These are phyloP conservation scores for Sylvia borin DNA, from an alignment of 2,797 vertebrate species.

Conservation along the genomic window DNA sequence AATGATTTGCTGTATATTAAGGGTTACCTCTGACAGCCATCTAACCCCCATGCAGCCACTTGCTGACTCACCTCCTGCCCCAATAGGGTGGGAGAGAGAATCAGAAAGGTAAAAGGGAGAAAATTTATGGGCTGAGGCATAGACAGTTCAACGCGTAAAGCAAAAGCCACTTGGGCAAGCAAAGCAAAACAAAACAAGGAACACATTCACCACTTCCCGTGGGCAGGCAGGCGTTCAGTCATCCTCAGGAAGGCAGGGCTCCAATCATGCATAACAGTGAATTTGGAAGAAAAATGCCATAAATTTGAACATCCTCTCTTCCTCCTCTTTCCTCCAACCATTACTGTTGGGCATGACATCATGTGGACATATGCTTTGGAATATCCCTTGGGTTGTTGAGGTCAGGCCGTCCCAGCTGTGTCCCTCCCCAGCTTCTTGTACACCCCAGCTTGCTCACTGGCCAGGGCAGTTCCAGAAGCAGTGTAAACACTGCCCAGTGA, in stretches of 20 bases:
- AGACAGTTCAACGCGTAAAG: background rate
- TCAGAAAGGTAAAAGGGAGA: background rate
- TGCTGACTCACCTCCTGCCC: accelerated
- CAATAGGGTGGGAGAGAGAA: background rate
- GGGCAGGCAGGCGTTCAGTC: background rate
- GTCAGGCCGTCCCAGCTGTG: background rate
- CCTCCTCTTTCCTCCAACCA: background rate
- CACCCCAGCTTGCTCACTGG: background rate
- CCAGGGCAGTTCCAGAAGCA: background rate
- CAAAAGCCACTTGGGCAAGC: accelerated
- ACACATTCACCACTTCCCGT: background rate
- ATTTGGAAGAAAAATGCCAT: background rate
- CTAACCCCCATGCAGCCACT: background rate
- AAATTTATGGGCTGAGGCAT: background rate
- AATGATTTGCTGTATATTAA: background rate
- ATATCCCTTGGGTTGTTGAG: background rate
- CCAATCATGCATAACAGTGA: accelerated
- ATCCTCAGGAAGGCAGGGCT: background rate
- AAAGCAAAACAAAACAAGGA: background rate
- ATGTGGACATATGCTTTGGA: background rate
- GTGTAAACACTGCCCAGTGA: background rate
- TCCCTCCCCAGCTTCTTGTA: background rate
- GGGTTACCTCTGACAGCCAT: background rate
- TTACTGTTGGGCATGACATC: background rate
- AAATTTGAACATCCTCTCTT: background rate